Conservation (phyloP, 53 echinoderm and acorn worm genomes). For the Paracentrotus lividus region DNA sequence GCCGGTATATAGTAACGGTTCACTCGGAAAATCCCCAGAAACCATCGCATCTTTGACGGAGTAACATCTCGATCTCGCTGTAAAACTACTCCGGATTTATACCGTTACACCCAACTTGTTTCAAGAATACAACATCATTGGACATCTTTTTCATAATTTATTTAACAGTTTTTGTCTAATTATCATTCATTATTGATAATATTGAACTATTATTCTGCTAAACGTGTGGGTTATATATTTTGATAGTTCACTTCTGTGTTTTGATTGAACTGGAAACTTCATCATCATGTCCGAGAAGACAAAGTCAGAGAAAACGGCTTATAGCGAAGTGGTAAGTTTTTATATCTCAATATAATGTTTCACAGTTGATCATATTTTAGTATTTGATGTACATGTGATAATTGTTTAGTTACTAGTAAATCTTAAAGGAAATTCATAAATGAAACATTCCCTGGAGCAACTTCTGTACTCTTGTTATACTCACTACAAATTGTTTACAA, state of each 20-base stretch:
- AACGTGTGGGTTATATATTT: not conserved
- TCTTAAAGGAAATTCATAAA: too few relatives aligned
- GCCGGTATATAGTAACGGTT: constrained; percentile 49
- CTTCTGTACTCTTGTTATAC: too few relatives aligned
- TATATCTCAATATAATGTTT: too few relatives aligned
- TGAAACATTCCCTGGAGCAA: too few relatives aligned
- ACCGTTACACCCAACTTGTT: not conserved
- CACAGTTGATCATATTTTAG: too few relatives aligned
- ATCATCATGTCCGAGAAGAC: constrained; percentile 52
- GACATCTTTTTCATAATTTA: constrained; percentile 30
- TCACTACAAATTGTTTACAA: too few relatives aligned
- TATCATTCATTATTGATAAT: not conserved
- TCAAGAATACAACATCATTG: not conserved
- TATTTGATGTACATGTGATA: too few relatives aligned
- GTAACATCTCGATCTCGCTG: constrained; percentile 37
- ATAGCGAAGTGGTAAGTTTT: constrained; percentile 55
- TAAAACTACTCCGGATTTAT: constrained; percentile 34
- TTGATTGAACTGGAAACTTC: not conserved
- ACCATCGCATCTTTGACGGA: not conserved
- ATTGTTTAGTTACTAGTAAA: too few relatives aligned
- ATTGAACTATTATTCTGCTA: not conserved
- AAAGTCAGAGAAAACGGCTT: constrained; percentile 54
- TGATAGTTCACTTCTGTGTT: not conserved
- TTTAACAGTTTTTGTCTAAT: not conserved
- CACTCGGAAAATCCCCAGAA: constrained; percentile 21